Base-by-base conservation (phyloP, 2,888 invertebrate genomes). In the Diarsia rubi region DNA sequence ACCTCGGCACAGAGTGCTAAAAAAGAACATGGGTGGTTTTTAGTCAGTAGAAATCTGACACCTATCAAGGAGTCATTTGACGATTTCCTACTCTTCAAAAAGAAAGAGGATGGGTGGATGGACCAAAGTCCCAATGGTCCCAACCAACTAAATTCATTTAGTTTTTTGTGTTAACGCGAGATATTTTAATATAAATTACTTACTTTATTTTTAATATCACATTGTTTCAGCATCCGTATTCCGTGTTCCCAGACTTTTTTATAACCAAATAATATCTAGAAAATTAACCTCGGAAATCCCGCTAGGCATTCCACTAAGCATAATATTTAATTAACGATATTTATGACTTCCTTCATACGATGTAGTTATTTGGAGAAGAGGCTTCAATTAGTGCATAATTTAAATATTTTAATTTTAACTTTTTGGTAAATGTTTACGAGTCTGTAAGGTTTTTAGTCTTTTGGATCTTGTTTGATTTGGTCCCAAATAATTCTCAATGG, bases 291-390 rank as follows among this genome's bases (percentile, higher is more conserved):
- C 67, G 68, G 73, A 73, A 78, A 78, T 83, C 65, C 81, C 83
- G 81, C 47, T 31, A 75, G 24, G 49, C 45, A 74, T 67, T 71
- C n/a, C 42, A 73, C 47, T 19, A 49, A 57, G n/a, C 31, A 47
- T 77, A 62, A 74, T 73, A 75, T 68, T 73, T 83, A 82, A 86
- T 87, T 87, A 85, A 73, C 63, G n/a, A 62, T 82, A 81, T 85
- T 87, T 86, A 87, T 27, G 68, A 83, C 86, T 86, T 87, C 87
- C 87, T 86, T 59, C 62, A 69, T 70, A n/a, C 54, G 52, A 63
- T 67, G 65, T 70, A 52, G 57, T 69, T 76, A 73, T 69, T 81
- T 47, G 21, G 5, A 54, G 24, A 72, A 64, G 60, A 44, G 69
- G 71, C 31, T 76, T 78, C 81, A 86, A 85, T 79, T 84, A 82